Conservation (phyloP, 2,113 vertebrate genomes). For the Zosterops lateralis region DNA sequence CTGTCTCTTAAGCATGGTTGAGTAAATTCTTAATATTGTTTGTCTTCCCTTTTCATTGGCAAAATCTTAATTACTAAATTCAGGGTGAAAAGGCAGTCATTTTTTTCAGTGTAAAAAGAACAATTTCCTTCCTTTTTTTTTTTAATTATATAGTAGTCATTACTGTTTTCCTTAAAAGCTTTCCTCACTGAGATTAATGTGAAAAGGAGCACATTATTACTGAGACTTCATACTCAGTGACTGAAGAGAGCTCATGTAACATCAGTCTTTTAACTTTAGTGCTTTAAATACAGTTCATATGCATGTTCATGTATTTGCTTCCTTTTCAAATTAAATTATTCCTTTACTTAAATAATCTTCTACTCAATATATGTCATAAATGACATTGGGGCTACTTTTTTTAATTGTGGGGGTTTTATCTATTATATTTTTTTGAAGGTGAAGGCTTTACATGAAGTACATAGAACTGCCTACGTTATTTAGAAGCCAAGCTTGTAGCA, state of each 20-base stretch:
- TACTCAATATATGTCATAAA: neutral
- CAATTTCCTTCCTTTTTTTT: neutral
- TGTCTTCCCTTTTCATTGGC: neutral
- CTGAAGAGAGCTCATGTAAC: neutral
- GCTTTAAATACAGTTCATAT: neutral
- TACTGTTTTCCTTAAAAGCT: constrained; percentile 1
- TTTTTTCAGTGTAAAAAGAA: neutral
- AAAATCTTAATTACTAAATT: neutral
- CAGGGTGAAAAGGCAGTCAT: neutral
- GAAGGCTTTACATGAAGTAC: neutral
- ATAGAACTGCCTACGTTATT: neutral
- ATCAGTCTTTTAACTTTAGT: neutral
- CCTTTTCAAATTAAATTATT: neutral
- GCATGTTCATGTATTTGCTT: neutral
- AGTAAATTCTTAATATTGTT: neutral
- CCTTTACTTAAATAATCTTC: neutral
- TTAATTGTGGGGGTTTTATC: neutral
- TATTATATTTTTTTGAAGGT: neutral
- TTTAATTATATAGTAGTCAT: neutral
- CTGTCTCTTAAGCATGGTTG: neutral
- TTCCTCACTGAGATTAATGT: neutral
- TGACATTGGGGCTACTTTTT: neutral
- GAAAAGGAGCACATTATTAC: neutral
- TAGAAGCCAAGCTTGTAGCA: neutral
- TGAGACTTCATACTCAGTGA: neutral